A percentile compares a stretch with the other conserved stretches of the same genome.
phyloP scores from a whole-genome alignment of 2,888 invertebrate species.

The Aethes cnicana region DNA sequence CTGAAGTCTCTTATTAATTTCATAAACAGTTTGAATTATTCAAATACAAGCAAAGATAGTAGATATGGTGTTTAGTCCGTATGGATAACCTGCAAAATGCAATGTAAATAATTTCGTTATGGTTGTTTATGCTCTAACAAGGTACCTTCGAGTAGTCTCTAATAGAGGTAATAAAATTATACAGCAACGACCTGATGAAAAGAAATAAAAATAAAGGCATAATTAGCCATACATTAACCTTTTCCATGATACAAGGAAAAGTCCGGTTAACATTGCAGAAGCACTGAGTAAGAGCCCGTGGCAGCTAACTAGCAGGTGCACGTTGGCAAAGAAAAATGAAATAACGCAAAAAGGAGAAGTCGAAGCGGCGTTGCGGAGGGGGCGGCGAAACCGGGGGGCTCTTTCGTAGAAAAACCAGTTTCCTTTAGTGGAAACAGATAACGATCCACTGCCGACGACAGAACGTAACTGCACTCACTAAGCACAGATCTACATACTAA shows the following conservation, averaged over 20 bases:
- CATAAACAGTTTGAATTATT: too few relatives aligned
- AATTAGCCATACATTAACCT: constrained; percentile 37
- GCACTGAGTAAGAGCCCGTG: constrained; percentile 67
- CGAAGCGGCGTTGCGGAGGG: constrained; percentile 48
- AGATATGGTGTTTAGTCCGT: too few relatives aligned
- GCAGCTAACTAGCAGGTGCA: constrained; percentile 78
- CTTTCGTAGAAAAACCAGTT: constrained; percentile 79
- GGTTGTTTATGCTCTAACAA: too few relatives aligned
- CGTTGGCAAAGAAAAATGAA: constrained; percentile 79
- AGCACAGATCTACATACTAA: constrained; percentile 70
- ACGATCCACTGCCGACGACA: constrained; percentile 80
- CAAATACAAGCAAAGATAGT: too few relatives aligned
- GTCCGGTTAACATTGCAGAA: constrained; percentile 52
- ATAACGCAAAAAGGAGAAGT: constrained; percentile 77
- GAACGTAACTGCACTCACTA: constrained; percentile 77
- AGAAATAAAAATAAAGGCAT: constrained; percentile 17
- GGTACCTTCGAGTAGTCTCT: too few relatives aligned
- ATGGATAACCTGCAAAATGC: too few relatives aligned
- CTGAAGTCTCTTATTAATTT: too few relatives aligned
- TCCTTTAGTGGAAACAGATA: constrained; percentile 82
- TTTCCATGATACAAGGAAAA: constrained; percentile 46
- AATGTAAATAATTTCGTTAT: too few relatives aligned
- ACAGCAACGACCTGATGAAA: not conserved
- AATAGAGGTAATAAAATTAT: too few relatives aligned
- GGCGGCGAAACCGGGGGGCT: constrained; percentile 66